Conservation (phyloP, 92 coral and sea anemone species). For the Epizoanthus fatuus region DNA sequence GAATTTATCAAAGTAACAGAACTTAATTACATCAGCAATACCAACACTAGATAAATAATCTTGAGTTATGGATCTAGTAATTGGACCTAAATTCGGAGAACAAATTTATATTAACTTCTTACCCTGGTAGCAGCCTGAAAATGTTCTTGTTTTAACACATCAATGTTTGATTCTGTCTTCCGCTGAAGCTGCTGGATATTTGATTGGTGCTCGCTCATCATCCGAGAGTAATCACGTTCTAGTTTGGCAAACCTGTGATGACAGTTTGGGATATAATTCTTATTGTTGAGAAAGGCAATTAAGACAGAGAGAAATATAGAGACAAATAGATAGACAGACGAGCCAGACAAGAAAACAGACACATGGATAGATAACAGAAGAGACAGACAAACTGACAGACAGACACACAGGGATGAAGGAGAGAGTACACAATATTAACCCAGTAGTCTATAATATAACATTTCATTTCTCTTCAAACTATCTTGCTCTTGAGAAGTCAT, state of each 20-base stretch:
- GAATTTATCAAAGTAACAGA: background rate
- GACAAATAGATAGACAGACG: no score
- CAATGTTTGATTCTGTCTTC: slow-evolving; percentile 85
- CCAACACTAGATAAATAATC: background rate
- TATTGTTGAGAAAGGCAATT: no score
- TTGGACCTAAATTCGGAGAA: no score
- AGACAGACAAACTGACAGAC: background rate
- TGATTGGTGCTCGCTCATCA: slow-evolving; percentile 85
- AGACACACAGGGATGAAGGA: background rate
- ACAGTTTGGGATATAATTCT: background rate
- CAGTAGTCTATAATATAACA: background rate
- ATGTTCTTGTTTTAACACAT: slow-evolving; percentile 82
- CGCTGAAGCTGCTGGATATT: slow-evolving; percentile 86
- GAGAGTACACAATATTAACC: background rate
- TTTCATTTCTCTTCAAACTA: background rate
- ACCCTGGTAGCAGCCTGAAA: slow-evolving; percentile 84
- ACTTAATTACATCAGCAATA: background rate
- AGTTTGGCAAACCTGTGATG: slow-evolving; percentile 68
- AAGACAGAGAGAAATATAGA: background rate
- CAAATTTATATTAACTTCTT: background rate
- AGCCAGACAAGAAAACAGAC: background rate
- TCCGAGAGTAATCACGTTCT: slow-evolving; percentile 82
- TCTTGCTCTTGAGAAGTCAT: background rate
- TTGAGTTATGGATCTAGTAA: no score
- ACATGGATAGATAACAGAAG: background rate